Evolutionary conservation across 2,888 invertebrate genomes (phyloP).

Genomic region (Agonopterix heracliana): DNA sequence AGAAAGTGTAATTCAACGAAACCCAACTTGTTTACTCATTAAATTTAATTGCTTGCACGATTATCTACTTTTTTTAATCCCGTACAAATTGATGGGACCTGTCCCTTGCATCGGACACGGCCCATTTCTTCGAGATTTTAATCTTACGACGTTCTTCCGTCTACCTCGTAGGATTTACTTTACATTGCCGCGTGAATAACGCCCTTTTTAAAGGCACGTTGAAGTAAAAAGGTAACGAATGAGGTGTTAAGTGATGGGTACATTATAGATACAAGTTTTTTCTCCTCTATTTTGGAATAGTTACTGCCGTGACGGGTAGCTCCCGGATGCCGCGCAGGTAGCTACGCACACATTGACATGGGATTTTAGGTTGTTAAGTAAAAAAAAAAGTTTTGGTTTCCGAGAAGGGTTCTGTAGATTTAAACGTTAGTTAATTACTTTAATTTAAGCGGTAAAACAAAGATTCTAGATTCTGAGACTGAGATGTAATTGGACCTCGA

Average conservation of each 20-base stretch:
- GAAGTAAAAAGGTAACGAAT: conserved; percentile 40
- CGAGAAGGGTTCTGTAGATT: conserved; percentile 18
- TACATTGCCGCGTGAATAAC: conserved; percentile 27
- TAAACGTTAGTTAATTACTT: too few species aligned
- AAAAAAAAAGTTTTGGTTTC: conserved; percentile 24
- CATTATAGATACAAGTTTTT: conserved; percentile 27
- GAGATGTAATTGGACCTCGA: too few species aligned
- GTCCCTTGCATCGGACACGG: conserved; percentile 29
- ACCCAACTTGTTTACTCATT: conserved; percentile 43
- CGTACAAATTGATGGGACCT: conserved; percentile 38
- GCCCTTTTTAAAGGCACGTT: conserved; percentile 22
- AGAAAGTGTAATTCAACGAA: conserved; percentile 17
- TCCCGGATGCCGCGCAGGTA: conserved; percentile 67
- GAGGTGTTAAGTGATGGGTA: conserved; percentile 45
- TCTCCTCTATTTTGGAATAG: conserved; percentile 49
- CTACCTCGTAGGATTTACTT: conserved; percentile 20
- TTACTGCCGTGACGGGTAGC: conserved; percentile 49
- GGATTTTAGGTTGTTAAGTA: conserved; percentile 29
- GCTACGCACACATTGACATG: conserved; percentile 52
- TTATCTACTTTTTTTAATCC: conserved; percentile 40
- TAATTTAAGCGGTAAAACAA: too few species aligned
- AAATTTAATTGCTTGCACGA: conserved; percentile 48
- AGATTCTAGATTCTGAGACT: too few species aligned
- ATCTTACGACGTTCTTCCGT: conserved; percentile 23
- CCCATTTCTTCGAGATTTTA: conserved; percentile 20